Evolutionary conservation across 2,888 invertebrate genomes (phyloP).

Genomic region (Graphium colonna): DNA sequence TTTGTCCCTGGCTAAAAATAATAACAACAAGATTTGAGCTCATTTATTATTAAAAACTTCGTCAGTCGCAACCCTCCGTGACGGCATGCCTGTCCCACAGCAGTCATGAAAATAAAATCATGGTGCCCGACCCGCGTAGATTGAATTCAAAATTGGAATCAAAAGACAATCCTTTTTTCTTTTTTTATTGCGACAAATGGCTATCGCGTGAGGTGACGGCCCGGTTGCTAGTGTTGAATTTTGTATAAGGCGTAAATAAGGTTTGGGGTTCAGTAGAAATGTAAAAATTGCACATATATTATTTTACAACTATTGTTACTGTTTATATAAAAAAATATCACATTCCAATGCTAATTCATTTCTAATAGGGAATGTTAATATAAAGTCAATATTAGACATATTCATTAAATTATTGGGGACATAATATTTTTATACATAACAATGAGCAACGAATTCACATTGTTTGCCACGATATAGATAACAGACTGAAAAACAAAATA

Average conservation of each 20-base stretch:
- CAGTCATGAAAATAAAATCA: conserved; percentile 79
- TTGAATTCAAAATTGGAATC: conserved; percentile 78
- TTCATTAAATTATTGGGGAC: too few species aligned
- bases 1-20: conserved; percentile 43
- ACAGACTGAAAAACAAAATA: too few species aligned
- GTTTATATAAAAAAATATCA: too few species aligned
- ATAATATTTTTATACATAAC: too few species aligned
- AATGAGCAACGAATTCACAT: too few species aligned
- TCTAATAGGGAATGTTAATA: too few species aligned
- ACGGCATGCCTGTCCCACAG: conserved; percentile 49
- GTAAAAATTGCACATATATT: not conserved
- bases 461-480: too few species aligned
- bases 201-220: conserved; percentile 48
- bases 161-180: conserved; percentile 71
- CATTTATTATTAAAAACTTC: conserved; percentile 65
- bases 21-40: conserved; percentile 51
- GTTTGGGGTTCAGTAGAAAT: conserved; percentile 30
- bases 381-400: too few species aligned
- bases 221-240: conserved; percentile 63
- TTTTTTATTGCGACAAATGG: conserved; percentile 66
- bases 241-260: conserved; percentile 54
- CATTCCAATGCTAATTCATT: too few species aligned
- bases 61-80: conserved; percentile 43
- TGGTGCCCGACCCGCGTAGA: conserved; percentile 68
- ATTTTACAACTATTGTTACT: too few species aligned